Base-by-base conservation (phyloP, 2,113 vertebrate genomes). In the Salvelinus fontinalis region DNA sequence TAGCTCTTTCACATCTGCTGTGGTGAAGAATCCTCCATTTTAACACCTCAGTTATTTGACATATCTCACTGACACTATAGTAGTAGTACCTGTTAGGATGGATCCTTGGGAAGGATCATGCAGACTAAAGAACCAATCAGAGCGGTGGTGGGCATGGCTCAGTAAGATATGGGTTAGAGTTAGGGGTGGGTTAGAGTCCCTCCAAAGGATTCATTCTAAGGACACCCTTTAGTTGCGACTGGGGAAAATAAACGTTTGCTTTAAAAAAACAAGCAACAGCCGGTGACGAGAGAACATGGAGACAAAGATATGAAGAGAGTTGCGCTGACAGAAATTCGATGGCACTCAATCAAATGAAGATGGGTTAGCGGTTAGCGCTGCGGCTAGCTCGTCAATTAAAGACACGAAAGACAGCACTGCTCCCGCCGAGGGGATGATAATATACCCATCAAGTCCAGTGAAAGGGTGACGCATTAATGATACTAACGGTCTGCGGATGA, bases 331-430 rank as follows among this genome's bases (percentile, higher is more conserved):
- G 67, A 29, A 34, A 31, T 68, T 18, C 31, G 18, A 68, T 27
- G 44, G 67, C 67, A n/a, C 67, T 68, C 67, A 14, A 39, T 68
- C 31, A 68, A 31, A 68, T 34, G 29, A 18, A 34, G 67, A 34
- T 3, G 31, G 14, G 65, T 29, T 2, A 14, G 27, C 39, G 26
- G 65, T 29, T 26, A 11, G 9, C 39, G 54, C 54, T 57, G 18
- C 3, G 2, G 31, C 3, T 27, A 34, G 67, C n/a, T 66, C 70
- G 71, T 62, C 86, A 84, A 87, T 87, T 87, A 84, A 59, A 81
- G 70, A 80, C 0, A 51, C 73, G 73, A 39, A 18, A 54, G 60
- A 76, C 54, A 57, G 64, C 14, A 24, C 71, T 78, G 73, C 85
- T 67, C 70, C 29, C 34, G 26, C 57, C 34, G 70, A 51, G 62